Conservation (phyloP, 2,113 vertebrate genomes). For the Zeus faber region DNA sequence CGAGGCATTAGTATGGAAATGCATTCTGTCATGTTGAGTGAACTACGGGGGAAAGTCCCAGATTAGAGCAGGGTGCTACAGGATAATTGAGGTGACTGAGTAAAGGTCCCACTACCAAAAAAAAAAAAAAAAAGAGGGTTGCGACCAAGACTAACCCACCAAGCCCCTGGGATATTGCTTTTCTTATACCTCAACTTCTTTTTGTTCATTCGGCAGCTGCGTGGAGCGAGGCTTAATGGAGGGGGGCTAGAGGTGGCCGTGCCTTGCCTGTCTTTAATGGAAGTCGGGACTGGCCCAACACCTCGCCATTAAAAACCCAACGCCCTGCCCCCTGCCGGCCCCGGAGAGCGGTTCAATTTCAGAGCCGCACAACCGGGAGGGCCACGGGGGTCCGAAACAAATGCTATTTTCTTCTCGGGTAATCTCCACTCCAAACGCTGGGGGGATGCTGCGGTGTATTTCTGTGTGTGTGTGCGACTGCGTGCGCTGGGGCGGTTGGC, state of each 20-base stretch:
- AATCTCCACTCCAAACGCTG: slow-evolving; percentile 5
- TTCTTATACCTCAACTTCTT: slow-evolving; percentile 45
- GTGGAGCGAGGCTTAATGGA: slow-evolving; percentile 46
- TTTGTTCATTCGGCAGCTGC: slow-evolving; percentile 34
- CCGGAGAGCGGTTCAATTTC: slow-evolving; percentile 51
- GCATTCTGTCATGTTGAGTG: slow-evolving; percentile 41
- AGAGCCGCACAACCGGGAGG: slow-evolving; percentile 21
- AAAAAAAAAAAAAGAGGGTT: slow-evolving; percentile 47
- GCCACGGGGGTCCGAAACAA: slow-evolving; percentile 25
- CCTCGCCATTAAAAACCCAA: neutral
- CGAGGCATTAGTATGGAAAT: slow-evolving; percentile 53
- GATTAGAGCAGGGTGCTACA: slow-evolving; percentile 60
- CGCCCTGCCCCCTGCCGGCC: slow-evolving; percentile 21
- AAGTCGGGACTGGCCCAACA: slow-evolving; percentile 45
- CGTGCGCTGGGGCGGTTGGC: too few relatives aligned
- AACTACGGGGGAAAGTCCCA: slow-evolving; percentile 45
- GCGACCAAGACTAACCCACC: slow-evolving; percentile 52
- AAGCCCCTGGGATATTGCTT: slow-evolving; percentile 61
- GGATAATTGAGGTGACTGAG: slow-evolving; percentile 67
- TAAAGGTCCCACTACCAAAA: slow-evolving; percentile 50
- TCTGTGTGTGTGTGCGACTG: too few relatives aligned
- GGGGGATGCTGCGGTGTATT: too few relatives aligned
- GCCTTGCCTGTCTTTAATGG: slow-evolving; percentile 57
- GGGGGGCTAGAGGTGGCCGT: slow-evolving; percentile 40
- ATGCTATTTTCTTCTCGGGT: slow-evolving; percentile 21